Base-by-base conservation (phyloP, 1,140 invertebrate species). In the Calephelis nemesis region DNA sequence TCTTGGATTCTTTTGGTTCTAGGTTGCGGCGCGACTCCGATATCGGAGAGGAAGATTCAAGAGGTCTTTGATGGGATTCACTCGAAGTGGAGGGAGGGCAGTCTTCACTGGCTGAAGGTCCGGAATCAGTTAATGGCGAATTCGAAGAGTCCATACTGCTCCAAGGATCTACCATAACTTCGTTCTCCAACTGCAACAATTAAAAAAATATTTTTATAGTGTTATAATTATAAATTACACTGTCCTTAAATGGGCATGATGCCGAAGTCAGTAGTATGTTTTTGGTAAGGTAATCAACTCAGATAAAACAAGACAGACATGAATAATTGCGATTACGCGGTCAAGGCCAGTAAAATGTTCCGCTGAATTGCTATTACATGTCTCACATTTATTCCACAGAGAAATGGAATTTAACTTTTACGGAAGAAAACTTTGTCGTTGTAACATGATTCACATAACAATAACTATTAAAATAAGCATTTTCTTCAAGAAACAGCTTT, bases 141-240 rank as follows among this genome's bases (percentile, higher is more conserved):
- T 90, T 91, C 62, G 90, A 90, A 62, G 88, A 91, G 80, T 92
- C 91, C 91, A 92, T 92, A 74, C 91, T 92, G 90, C 91, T 92
- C 91, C 91, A 92, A 70, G 88, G 87, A 83, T 92, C 91, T 85
- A 91, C 84, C 84, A 88, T 90, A 71, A 92, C 87, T 90, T 92
- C 91, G 88, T 92, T 92, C 86, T 92, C 91, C 91, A 91, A 92
- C 91, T 92, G 85, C n/a, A 92, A 91, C 84, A 90, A 87, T 71
- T 50, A 75, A 65, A 76, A 10, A 60, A 30, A 7, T 8, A n/a
- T 42, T 19, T 67, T 47, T 47, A 30, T 30, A 30, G 30, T 30
- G 30, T n/a, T 30, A 47, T 47, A 54, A 19, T 47, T 39, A 12
- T 30, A 30, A 62, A 12, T 39, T 10, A 13, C 13, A 15, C 42